phyloP scores from a whole-genome alignment of 2,113 vertebrate genomes.

The Leptodactylus fuscus region DNA sequence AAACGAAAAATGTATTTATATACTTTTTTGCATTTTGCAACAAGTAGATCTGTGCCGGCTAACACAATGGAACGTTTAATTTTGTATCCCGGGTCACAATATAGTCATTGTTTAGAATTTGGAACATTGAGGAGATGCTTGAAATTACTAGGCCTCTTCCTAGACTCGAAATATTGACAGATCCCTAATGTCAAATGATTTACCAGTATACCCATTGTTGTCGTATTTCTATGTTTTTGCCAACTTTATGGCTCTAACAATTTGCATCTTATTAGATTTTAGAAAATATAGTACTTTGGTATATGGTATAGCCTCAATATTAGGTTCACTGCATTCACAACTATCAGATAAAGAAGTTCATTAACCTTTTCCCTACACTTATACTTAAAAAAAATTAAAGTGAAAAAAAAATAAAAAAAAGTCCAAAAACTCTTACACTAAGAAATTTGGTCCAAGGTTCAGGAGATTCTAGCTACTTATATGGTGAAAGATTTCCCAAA shows the following conservation, averaged over 20 bases:
- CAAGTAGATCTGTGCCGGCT: conserved; percentile 19
- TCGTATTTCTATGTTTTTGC: neutral
- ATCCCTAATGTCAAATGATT: conserved; percentile 43
- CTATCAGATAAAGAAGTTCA: too few relatives aligned
- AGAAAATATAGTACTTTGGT: neutral
- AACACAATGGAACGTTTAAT: conserved; percentile 54
- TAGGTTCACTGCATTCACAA: neutral
- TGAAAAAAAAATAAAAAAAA: too few relatives aligned
- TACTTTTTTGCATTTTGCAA: conserved; percentile 28
- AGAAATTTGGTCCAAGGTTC: too few relatives aligned
- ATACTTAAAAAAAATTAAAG: too few relatives aligned
- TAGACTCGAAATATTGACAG: conserved; percentile 46
- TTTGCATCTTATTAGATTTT: neutral
- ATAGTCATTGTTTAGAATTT: conserved; percentile 46
- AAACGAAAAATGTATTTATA: conserved; percentile 26
- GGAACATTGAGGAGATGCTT: conserved; percentile 52
- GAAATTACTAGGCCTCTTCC: conserved; percentile 42
- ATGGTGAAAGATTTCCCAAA: too few relatives aligned
- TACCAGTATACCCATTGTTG: conserved; percentile 33
- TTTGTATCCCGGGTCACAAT: conserved; percentile 29
- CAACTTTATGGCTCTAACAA: neutral
- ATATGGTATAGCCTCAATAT: neutral
- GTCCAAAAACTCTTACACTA: too few relatives aligned
- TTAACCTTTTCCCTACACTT: too few relatives aligned
- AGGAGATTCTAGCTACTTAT: too few relatives aligned